Conservation (phyloP, 2,888 invertebrate genomes). For the Polydrusus cervinus region DNA sequence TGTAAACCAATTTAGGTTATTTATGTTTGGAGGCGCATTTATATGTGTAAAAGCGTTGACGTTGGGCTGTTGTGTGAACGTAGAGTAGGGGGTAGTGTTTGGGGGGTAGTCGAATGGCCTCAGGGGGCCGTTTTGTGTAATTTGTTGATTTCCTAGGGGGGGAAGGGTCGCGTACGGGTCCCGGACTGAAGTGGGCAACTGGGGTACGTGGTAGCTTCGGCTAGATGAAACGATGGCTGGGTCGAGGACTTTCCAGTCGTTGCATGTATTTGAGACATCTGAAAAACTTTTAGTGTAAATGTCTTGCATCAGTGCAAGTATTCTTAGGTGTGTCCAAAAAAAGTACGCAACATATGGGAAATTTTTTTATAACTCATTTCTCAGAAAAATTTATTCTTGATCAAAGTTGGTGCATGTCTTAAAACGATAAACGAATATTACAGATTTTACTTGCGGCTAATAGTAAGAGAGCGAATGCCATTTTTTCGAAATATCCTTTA, state of each 20-base stretch:
- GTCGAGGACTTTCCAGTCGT: constrained; percentile 94
- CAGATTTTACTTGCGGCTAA: no score
- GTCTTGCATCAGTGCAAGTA: no score
- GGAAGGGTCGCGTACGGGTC: constrained; percentile 59
- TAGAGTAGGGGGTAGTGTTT: constrained; percentile 44
- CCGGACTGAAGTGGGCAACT: constrained; percentile 65
- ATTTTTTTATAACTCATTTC: no score
- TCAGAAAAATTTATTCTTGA: no score
- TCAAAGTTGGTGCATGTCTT: no score
- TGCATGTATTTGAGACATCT: constrained; percentile 76
- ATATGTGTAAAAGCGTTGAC: constrained; percentile 61
- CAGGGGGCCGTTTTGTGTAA: constrained; percentile 60
- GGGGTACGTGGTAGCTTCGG: constrained; percentile 73
- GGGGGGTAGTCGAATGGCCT: constrained; percentile 61
- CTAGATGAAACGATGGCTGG: constrained; percentile 91
- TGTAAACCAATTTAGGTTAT: constrained; percentile 68
- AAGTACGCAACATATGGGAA: no score
- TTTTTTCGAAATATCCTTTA: no score
- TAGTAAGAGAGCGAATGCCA: no score
- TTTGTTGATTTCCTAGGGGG: constrained; percentile 67
- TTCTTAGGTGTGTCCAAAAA: no score
- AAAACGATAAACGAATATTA: no score
- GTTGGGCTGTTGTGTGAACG: constrained; percentile 50
- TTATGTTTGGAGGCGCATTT: constrained; percentile 64
- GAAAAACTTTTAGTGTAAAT: no score